Evolutionary conservation across 2,113 vertebrate genomes (phyloP), one percentile per base, ranked within the genome.

Genomic region (Microtus pennsylvanicus): DNA sequence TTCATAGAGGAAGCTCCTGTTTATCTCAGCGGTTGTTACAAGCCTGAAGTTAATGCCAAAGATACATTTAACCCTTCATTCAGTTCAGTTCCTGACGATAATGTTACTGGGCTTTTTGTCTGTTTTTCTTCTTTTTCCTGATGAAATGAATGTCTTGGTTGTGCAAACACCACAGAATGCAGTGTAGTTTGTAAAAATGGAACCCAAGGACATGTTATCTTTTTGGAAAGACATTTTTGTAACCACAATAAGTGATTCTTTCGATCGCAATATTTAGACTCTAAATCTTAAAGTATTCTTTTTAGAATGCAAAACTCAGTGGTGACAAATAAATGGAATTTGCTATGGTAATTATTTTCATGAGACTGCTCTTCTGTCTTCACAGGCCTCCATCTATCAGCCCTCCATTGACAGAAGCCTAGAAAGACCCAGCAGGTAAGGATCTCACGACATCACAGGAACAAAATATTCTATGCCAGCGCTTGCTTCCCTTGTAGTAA

Each of bases 401-500:
- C 96, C 98, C 95, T 98, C 99, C 89, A 98, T 99, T 89, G 99
- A 99, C 93, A 99, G 97, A 97, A 98, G 98, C 96, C 98, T 99
- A 45, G 99, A 99, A 93, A 99, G 99, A 97, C 98, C 99, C 82
- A 98, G 98, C 83, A 99, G 99, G 99, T 99, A 99, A 99, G 98
- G 93, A 83, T 80, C 11, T 75, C 11, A 35, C 19, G 16, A 28
- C 10, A 61, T 81, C 11, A 17, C 9, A 1, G 65, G 77, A 28
- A 10, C 30, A 24, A 45, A 81, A 72, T 72, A 77, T 38, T 77
- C 38, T 33, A 14, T 52, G 24, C 35, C 24, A 42, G 6, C 33
- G 14, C 3, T 78, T 90, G 70, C 50, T 42, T 93, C 91, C 47
- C 38, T 26, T 45, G 3, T 38, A 52, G 19, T 58, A 47, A 83